Evolutionary conservation across 2,888 invertebrate genomes (phyloP), one percentile per base, ranked within the genome.

Genomic region (Microplitis deprimator): DNA sequence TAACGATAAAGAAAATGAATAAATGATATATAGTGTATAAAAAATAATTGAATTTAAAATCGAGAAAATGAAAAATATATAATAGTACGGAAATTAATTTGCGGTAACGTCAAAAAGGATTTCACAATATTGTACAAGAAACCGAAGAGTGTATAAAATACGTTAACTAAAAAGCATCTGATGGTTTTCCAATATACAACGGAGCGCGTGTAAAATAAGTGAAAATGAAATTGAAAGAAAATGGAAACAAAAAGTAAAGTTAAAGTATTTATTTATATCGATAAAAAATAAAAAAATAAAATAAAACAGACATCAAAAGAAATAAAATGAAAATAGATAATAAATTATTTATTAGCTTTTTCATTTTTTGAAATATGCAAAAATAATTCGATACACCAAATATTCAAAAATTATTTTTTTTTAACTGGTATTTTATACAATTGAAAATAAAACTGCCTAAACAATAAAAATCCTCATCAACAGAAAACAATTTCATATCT

Each of bases 101-200:
- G 62, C 20, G 62, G 62, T 62, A 17, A 62, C 16, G 16, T 17
- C 62, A 17, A 62, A 20, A 20, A 17, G 20, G 62, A 62, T 8
- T 62, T 62, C 8, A 20, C 10, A 50, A 50, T 50, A 50, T 62
- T 62, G 20, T 62, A 62, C 20, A 62, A 62, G 62, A 62, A 20
- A 17, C 62, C 16, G 20, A 62, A 62, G 20, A 62, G 20, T 62
- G 1, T 17, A 62, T 20, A 62, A 8, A 62, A 20, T 62, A 20
- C 7, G 62, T 62, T 17, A 20, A 20, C 20, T 20, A 16, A 20
- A 59, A 62, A 62, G 62, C 16, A 62, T 62, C 62, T 62, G 62
- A 62, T 62, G 62, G 62, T 62, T 62, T 62, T 62, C 62, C 62
- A 16, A 62, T 62, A 62, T 62, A 17, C 16, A 20, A 16, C 20